Percentiles rank a stretch among this genome's conserved stretches.
Evolutionary conservation across 2,113 vertebrate species (phyloP).

Genomic region (Psammodynastes pulverulentus): DNA sequence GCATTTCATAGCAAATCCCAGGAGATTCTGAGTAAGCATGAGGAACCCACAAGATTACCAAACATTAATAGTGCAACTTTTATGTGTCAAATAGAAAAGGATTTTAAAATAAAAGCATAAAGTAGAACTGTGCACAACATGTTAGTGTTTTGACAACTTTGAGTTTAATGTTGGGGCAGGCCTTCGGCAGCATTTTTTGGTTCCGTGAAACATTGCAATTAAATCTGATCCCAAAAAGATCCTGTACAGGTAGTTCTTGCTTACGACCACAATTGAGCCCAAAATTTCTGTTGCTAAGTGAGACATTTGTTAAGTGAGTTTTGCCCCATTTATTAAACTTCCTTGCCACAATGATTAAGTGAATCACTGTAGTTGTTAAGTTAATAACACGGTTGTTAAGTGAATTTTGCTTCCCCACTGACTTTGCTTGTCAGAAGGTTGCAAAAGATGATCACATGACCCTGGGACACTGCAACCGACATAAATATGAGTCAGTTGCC

Average conservation of each 20-base stretch:
- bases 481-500: background rate
- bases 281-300: background rate
- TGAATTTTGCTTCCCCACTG: background rate
- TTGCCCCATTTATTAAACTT: background rate
- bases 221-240: background rate
- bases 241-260: background rate
- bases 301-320: background rate
- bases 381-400: background rate
- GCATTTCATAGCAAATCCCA: background rate
- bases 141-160: background rate
- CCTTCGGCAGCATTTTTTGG: background rate
- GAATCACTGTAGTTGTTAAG: background rate
- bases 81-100: background rate
- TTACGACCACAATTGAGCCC: background rate
- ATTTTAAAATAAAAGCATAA: background rate
- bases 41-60: background rate
- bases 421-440: background rate
- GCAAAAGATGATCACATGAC: background rate
- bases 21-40: background rate
- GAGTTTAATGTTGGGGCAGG: background rate
- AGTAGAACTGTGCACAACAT: background rate
- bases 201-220: background rate
- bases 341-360: background rate
- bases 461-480: background rate
- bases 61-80: background rate